phyloP scores from a whole-genome alignment of 2,888 invertebrate species.

The Branchipolynoe longqiensis region DNA sequence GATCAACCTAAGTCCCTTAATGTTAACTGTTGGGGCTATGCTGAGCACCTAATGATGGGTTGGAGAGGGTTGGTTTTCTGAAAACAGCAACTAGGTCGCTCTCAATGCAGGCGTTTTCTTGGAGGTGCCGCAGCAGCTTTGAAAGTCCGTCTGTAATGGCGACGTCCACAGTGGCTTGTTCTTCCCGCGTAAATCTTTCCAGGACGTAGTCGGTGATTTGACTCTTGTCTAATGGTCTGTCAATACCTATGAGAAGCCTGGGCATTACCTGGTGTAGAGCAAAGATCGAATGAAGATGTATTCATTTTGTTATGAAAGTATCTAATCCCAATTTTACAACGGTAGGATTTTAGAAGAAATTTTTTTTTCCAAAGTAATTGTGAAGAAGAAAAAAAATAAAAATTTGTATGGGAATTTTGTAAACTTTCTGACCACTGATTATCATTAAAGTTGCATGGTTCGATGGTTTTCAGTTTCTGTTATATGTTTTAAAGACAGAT shows the following conservation, averaged over 20 bases:
- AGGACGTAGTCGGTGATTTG: constrained; percentile 71
- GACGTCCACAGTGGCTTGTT: background rate
- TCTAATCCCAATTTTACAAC: background rate
- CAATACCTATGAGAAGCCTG: constrained; percentile 73
- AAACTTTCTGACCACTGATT: too few species aligned
- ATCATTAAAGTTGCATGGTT: too few species aligned
- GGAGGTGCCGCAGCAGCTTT: constrained; percentile 7
- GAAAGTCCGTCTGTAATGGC: constrained; percentile 3
- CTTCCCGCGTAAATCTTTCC: constrained; percentile 64
- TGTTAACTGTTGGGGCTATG: too few species aligned
- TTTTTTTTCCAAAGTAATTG: background rate
- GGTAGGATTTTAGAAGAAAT: background rate
- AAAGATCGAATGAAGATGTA: background rate
- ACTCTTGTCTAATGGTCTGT: constrained; percentile 68
- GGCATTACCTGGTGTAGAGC: constrained; percentile 67
- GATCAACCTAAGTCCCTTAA: too few species aligned
- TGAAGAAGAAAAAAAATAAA: too few species aligned
- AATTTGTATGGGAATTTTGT: too few species aligned
- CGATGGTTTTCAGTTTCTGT: too few species aligned
- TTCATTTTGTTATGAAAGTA: background rate
- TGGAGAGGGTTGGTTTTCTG: too few species aligned
- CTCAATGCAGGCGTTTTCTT: background rate
- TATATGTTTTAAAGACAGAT: too few species aligned
- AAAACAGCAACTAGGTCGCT: background rate
- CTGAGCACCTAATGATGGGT: too few species aligned